Percentiles rank a stretch among this genome's conserved stretches.
phyloP scores from a whole-genome alignment of 1,140 invertebrate genomes.

The Dinoponera quadriceps region DNA sequence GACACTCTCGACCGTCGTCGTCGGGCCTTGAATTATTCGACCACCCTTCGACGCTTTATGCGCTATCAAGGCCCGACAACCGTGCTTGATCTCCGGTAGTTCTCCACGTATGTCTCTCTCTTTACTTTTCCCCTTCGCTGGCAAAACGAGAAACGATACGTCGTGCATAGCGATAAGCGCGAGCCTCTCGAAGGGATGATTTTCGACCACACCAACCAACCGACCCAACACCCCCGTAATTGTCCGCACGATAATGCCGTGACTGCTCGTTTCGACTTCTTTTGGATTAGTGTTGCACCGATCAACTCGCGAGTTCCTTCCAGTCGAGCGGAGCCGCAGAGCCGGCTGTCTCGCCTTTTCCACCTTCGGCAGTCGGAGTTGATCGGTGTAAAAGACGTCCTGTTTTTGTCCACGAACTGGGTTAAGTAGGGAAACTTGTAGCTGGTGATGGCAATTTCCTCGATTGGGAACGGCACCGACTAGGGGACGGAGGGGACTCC shows the following conservation, averaged over 20 bases:
- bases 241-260: conserved; percentile 1
- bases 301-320: conserved; percentile 39
- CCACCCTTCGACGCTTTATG: conserved; percentile 19
- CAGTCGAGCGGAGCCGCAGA: too few relatives aligned
- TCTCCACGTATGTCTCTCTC: conserved; percentile 10
- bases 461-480: conserved; percentile 19
- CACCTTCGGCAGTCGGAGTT: not conserved
- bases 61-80: not conserved
- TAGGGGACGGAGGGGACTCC: not conserved
- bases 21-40: conserved; percentile 28
- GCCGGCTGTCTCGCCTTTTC: conserved; percentile 21
- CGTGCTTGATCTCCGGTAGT: conserved; percentile 6
- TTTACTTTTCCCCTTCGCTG: not conserved
- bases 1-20: conserved; percentile 17
- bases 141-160: not conserved
- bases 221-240: not conserved
- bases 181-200: conserved; percentile 53
- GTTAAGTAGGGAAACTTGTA: conserved; percentile 26
- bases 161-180: not conserved
- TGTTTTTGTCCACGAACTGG: conserved; percentile 39
- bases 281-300: conserved; percentile 1
- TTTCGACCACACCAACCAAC: conserved; percentile 54
- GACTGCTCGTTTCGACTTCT: not conserved
- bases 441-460: conserved; percentile 51
- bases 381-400: conserved; percentile 11